Percentiles rank a stretch among this genome's conserved stretches.
These are phyloP conservation scores for Aplidium turbinatum DNA, from an alignment of 23 tunicate genomes.

Conservation along the genomic window DNA sequence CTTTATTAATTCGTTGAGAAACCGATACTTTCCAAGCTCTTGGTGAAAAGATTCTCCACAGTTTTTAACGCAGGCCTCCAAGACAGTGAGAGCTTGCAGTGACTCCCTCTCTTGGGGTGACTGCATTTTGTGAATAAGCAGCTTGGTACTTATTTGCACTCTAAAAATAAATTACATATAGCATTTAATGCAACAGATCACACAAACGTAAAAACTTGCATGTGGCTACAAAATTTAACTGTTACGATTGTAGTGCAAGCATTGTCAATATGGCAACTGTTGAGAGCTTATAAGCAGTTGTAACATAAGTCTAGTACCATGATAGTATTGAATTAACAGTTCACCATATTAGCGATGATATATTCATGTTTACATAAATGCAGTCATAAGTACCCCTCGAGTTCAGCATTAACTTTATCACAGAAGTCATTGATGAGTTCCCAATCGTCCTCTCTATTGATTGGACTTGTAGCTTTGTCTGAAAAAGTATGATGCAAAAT, in stretches of 20 bases:
- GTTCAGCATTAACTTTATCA: constrained; percentile 59
- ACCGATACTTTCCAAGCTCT: constrained; percentile 81
- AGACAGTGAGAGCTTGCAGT: constrained; percentile 57
- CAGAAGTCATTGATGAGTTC: constrained; percentile 68
- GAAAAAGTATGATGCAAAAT: constrained; percentile 6
- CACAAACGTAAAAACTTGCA: neutral
- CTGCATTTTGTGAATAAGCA: constrained; percentile 84
- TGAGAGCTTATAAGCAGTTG: no score
- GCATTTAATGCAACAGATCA: no score
- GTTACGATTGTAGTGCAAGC: neutral
- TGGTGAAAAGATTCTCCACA: constrained; percentile 82
- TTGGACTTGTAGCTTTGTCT: constrained; percentile 85
- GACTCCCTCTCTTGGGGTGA: constrained; percentile 87
- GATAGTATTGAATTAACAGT: no score
- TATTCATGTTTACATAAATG: neutral
- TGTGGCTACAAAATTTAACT: no score
- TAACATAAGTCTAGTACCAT: no score
- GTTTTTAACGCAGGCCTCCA: constrained; percentile 84
- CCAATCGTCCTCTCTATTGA: constrained; percentile 72
- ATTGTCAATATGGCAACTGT: no score
- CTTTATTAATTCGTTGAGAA: constrained; percentile 79
- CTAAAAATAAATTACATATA: no score
- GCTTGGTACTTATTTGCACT: constrained; percentile 51
- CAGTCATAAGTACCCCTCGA: constrained; percentile 62
- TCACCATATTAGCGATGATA: no score